Conservation (phyloP, 2,113 vertebrate genomes). For the Crotophaga sulcirostris region DNA sequence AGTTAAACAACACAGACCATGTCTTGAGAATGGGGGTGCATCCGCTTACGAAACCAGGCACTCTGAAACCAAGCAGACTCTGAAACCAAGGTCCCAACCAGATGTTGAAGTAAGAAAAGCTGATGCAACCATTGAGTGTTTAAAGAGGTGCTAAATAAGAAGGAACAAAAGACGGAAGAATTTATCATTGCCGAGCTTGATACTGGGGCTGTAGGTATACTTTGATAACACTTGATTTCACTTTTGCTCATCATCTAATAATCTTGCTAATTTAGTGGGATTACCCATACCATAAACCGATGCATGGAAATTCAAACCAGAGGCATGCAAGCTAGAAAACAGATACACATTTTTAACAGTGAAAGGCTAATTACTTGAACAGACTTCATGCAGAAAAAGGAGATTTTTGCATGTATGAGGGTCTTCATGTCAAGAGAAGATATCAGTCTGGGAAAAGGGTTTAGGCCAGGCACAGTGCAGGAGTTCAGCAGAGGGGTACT, state of each 20-base stretch:
- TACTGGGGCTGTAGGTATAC: neutral
- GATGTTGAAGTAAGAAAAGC: neutral
- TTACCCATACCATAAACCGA: neutral
- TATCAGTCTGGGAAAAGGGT: accelerated
- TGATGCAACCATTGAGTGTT: neutral
- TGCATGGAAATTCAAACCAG: neutral
- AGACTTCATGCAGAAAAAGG: neutral
- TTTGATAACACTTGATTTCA: neutral
- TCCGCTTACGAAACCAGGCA: no score
- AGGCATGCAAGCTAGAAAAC: neutral
- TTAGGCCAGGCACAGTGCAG: neutral
- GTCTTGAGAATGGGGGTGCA: neutral
- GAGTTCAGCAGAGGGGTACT: neutral
- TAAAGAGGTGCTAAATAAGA: neutral
- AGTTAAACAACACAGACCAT: neutral
- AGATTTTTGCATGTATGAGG: neutral
- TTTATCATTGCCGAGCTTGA: neutral
- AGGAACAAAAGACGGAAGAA: neutral
- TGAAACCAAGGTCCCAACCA: neutral
- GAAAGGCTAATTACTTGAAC: neutral
- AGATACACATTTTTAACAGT: neutral
- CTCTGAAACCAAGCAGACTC: neutral
- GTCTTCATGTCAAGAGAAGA: neutral
- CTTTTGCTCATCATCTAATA: neutral
- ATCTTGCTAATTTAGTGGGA: neutral